A percentile compares a stretch with the other conserved stretches of the same genome.
phyloP scores from a whole-genome alignment of 2,797 vertebrate species.

The Rhyacichthys aspro region DNA sequence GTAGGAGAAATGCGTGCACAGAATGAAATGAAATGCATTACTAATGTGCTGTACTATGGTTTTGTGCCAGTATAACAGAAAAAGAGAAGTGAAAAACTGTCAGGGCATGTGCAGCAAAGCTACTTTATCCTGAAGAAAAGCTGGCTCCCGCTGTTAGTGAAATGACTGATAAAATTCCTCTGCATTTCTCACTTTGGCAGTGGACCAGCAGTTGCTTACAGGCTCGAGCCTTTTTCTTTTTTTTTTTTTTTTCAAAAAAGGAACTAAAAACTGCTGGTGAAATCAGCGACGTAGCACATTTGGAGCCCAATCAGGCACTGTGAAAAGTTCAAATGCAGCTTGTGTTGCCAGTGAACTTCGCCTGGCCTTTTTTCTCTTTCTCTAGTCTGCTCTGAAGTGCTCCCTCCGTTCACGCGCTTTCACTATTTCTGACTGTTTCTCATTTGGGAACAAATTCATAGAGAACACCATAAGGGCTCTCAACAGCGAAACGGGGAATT shows the following conservation, averaged over 20 bases:
- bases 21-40: neutral
- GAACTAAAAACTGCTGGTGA: conserved; percentile 5
- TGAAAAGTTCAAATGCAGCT: neutral
- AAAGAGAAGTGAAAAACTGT: neutral
- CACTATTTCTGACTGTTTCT: conserved; percentile 35
- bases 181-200: neutral
- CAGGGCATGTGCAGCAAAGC: neutral
- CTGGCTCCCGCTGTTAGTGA: conserved; percentile 1
- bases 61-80: conserved; percentile 1
- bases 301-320: conserved; percentile 19
- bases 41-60: neutral
- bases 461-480: conserved; percentile 44
- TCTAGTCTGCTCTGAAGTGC: no score
- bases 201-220: conserved; percentile 6
- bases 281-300: conserved; percentile 15
- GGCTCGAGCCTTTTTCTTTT: neutral
- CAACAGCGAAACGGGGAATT: conserved; percentile 43
- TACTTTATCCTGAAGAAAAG: neutral
- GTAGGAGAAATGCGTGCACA: neutral
- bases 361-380: conserved; percentile 4
- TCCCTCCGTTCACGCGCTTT: conserved; percentile 26
- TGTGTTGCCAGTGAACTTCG: conserved; percentile 29
- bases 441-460: conserved; percentile 32
- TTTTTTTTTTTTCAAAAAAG: conserved; percentile 18
- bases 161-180: conserved; percentile 10